Percentiles rank a stretch among this genome's conserved stretches.
These are phyloP conservation scores for Sinella curviseta DNA, from an alignment of 1,140 invertebrate species.

Conservation along the genomic window DNA sequence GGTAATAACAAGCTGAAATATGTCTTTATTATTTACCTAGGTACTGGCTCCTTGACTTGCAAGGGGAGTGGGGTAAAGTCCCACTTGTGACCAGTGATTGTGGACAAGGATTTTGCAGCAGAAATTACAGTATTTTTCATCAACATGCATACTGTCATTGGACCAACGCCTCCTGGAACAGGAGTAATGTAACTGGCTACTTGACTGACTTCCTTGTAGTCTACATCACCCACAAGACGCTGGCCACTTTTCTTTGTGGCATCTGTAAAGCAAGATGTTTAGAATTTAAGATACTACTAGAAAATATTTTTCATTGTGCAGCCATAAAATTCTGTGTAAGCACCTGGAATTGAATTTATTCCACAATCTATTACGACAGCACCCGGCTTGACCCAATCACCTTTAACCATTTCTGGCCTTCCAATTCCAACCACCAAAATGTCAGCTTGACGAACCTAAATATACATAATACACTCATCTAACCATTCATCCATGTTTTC, in stretches of 20 bases:
- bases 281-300: not conserved
- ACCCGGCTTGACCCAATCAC: slow-evolving; percentile 95
- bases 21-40: slow-evolving; percentile 63
- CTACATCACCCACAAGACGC: slow-evolving; percentile 92
- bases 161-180: slow-evolving; percentile 96
- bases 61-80: slow-evolving; percentile 64
- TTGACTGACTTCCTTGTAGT: slow-evolving; percentile 73
- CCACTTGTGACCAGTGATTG: slow-evolving; percentile 65
- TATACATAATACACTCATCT: slow-evolving; percentile 38
- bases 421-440: slow-evolving; percentile 97
- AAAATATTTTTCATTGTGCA: no score
- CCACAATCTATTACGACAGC: slow-evolving; percentile 99
- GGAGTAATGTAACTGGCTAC: slow-evolving; percentile 90
- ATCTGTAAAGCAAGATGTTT: slow-evolving; percentile 66
- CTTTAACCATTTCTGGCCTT: slow-evolving; percentile 85
- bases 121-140: slow-evolving; percentile 92
- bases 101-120: slow-evolving; percentile 64
- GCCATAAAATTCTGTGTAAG: no score
- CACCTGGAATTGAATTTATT: slow-evolving; percentile 92
- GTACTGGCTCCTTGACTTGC: slow-evolving; percentile 66
- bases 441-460: slow-evolving; percentile 73
- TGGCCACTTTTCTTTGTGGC: slow-evolving; percentile 77
- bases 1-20: not conserved
- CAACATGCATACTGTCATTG: slow-evolving; percentile 98
- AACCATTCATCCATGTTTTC: not conserved